These are phyloP conservation scores for Trichomalopsis sarcophagae DNA, from an alignment of 1,140 invertebrate genomes.

Conservation along the genomic window DNA sequence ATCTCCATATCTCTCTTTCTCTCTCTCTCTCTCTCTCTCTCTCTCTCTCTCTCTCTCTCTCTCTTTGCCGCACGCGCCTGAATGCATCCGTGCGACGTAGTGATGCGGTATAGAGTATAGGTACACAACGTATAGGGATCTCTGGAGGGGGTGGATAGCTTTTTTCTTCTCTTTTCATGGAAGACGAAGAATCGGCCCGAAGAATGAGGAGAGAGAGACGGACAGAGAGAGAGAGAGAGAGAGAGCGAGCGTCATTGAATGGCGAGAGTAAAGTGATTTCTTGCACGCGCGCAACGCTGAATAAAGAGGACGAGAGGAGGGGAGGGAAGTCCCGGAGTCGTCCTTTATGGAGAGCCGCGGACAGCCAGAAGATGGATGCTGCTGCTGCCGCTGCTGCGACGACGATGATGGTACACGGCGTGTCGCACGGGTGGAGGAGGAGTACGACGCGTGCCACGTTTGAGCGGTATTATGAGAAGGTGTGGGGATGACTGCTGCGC, in stretches of 20 bases:
- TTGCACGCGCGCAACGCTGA: constrained; percentile 54
- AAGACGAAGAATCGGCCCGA: constrained; percentile 47
- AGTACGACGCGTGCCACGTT: constrained; percentile 36
- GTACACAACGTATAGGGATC: neutral
- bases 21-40: constrained; percentile 36
- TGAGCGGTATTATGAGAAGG: too few relatives aligned
- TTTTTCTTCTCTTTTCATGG: constrained; percentile 45
- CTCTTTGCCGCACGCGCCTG: neutral
- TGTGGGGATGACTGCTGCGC: neutral
- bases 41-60: constrained; percentile 38
- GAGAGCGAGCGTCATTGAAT: constrained; percentile 40
- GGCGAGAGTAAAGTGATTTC: constrained; percentile 55
- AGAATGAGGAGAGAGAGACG: neutral
- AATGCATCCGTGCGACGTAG: neutral
- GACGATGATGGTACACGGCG: constrained; percentile 15
- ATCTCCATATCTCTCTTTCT: constrained; percentile 59
- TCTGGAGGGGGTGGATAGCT: constrained; percentile 34
- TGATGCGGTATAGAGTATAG: constrained; percentile 37
- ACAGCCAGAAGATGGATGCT: constrained; percentile 51
- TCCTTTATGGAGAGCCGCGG: constrained; percentile 36
- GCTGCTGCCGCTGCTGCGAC: neutral
- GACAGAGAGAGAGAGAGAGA: constrained; percentile 51
- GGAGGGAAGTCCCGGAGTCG: constrained; percentile 32
- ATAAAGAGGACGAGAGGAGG: constrained; percentile 49
- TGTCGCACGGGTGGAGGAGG: neutral